Evolutionary conservation across 2,113 vertebrate genomes (phyloP), one percentile per base, ranked within the genome.

Genomic region (Laticauda laticaudata): DNA sequence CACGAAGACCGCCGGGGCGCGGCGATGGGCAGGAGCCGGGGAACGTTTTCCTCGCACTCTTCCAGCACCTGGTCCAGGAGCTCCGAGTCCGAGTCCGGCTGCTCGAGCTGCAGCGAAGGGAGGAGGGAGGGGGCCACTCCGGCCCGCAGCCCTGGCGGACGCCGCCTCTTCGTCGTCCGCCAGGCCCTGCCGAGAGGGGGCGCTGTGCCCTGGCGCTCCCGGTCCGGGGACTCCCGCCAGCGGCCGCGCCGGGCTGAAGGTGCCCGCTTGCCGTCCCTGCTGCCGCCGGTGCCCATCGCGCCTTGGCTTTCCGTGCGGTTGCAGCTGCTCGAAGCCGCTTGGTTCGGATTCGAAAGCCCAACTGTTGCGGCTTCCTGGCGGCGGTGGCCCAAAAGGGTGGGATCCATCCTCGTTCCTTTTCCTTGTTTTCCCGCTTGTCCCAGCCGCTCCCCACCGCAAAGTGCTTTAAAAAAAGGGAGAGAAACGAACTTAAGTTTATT

Each of bases 41-140:
- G 39, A 23, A 85, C 89, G 53, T 34, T 75, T 24, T 95, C 95
- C 69, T 86, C 94, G 4, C 95, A 94, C 93, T 97, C 96, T 1
- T 90, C 95, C 94, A 97, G 93, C 92, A 96, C 75, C 87, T 96
- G 91, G 93, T 97, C 95, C 96, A 97, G 95, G 94, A 96, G 94
- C 96, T 92, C 94, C 94, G 94, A 85, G 92, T 96, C 75, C 53
- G 94, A 95, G 39, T 94, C 95, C 29, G 85, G 86, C 91, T 93
- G 94, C 64, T 14, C 56, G 0, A 4, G 34, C n/a, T 39, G 24
- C 53, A 54, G 64, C 23, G 34, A 39, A n/a, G 87, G 6, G 15
- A 14, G 6, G 48, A 6, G 24, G 24, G 2, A 5, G 0, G 29
- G 2, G 34, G 34, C 34, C 34, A 12, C 21, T 2, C 20, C 9